phyloP scores from a whole-genome alignment of 2,888 invertebrate species.

The Microdon myrmicae region DNA sequence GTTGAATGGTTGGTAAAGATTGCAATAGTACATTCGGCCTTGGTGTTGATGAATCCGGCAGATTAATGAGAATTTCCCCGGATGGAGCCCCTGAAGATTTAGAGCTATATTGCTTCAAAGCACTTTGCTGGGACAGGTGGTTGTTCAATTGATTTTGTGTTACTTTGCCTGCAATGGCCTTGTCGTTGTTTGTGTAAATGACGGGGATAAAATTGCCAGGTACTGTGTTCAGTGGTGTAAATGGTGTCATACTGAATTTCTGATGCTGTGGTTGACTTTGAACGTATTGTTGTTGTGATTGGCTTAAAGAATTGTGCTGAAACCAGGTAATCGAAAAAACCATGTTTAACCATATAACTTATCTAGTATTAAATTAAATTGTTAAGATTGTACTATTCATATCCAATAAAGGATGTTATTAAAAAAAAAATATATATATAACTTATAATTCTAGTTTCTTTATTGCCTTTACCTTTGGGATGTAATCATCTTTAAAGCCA shows the following conservation, averaged over 20 bases:
- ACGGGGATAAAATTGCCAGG: constrained; percentile 71
- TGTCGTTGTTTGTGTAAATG: constrained; percentile 61
- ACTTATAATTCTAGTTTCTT: too few relatives aligned
- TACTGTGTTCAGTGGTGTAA: constrained; percentile 69
- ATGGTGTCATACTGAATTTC: constrained; percentile 69
- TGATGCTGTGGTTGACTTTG: constrained; percentile 55
- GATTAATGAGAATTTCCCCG: constrained; percentile 26
- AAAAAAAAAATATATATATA: too few relatives aligned
- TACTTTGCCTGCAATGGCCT: constrained; percentile 10
- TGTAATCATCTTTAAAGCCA: too few relatives aligned
- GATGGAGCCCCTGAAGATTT: too few relatives aligned
- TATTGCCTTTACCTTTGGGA: too few relatives aligned
- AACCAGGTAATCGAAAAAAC: too few relatives aligned
- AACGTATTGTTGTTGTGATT: constrained; percentile 38
- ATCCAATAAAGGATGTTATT: too few relatives aligned
- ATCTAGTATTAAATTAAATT: too few relatives aligned
- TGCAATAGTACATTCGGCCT: constrained; percentile 26
- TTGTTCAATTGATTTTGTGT: constrained; percentile 17
- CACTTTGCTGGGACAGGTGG: constrained; percentile 18
- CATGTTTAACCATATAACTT: too few relatives aligned
- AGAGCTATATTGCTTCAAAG: constrained; percentile 23
- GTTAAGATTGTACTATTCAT: too few relatives aligned
- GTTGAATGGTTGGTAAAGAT: constrained; percentile 26
- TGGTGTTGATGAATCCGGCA: constrained; percentile 18
- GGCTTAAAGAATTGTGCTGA: constrained; percentile 26